Evolutionary conservation across 2,888 invertebrate genomes (phyloP), one percentile per base, ranked within the genome.

Genomic region (Cheilosia soror): DNA sequence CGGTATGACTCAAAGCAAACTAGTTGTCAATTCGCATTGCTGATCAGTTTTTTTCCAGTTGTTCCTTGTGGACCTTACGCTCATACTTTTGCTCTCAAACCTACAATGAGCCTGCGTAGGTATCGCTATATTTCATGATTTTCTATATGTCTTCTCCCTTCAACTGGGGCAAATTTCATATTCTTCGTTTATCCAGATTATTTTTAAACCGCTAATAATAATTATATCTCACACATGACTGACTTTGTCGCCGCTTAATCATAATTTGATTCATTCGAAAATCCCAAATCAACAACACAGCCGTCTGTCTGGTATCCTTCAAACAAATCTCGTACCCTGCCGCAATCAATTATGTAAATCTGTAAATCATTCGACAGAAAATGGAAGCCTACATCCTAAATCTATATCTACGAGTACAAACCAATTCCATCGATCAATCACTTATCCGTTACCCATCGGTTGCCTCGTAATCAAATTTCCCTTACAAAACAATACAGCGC

Each of bases 331-430:
- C 65, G 4, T 31, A 20, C 49, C 4, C n/a, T 15, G 11, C 58
- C 5, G 65, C 75, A 84, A 84, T 84, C 75, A 84, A 75, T 84
- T 84, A 84, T 84, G 84, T 53, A 84, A 84, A 84, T 79, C 75
- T 84, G 84, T 53, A 84, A 84, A 84, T 79, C 75, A 71, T 58
- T 47, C 49, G 69, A 20, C 20, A 20, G 20, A 42, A 42, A 79
- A 66, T 47, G 40, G 40, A 69, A 84, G 78, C 69, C 75, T 58
- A 69, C 75, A 75, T 69, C 58, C 60, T 65, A 75, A 79, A 51
- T 65, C 37, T 40, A 65, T 37, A 83, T 63, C 78, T 11, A 9
- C 37, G 37, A 37, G 37, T 49, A 75, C 49, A 84, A 84, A 79
- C 63, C 79, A 75, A 84, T 84, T 75, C 55, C 62, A 63, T 51